Base-by-base conservation (phyloP, 2,888 invertebrate species). In the Taenaris catops region DNA sequence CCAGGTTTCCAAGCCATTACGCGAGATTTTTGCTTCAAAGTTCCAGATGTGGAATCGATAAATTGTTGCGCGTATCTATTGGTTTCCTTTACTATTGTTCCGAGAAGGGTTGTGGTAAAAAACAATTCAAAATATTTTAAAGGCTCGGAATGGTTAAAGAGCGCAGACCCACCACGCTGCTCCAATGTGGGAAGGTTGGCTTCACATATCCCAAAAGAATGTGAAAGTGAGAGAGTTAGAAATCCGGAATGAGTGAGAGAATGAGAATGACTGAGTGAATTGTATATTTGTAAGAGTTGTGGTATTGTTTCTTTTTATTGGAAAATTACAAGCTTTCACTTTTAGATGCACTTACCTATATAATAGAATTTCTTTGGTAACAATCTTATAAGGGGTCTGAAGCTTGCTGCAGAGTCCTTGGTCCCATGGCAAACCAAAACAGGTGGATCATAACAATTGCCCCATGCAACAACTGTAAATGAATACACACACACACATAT, bases 341-440 rank as follows among this genome's bases (percentile, higher is more conserved):
- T n/a, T 14, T 14, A 14, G 14, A 14, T 14, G 14, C 2, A 14
- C 60, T 26, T 33, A 74, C 78, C 78, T 19, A 83, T 67, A 34
- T 79, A 83, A 36, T 76, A 83, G 44, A 66, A 83, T 3, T 65
- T 67, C 23, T 51, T 58, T 0, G 91, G 89, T 17, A 92, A 54
- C 8, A 81, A 53, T n/a, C 80, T 81, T 7, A 90, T 76, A 1
- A 92, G 55, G 0, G 81, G 72, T 35, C 91, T 81, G 59, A 90
- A 91, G 23, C 87, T 78, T 1, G 88, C 89, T 0, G 89, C 89
- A 3, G 90, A 90, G 58, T 92, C 91, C 48, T 86, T 66, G 38
- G 73, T 57, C 0, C 92, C 92, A 49, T 91, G 92, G 9, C 90
- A 68, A 2, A 88, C 75, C 9, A 92, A 57, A 4, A 91, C 81